phyloP scores from a whole-genome alignment of 2,113 vertebrate genomes.

The Zosterops lateralis region DNA sequence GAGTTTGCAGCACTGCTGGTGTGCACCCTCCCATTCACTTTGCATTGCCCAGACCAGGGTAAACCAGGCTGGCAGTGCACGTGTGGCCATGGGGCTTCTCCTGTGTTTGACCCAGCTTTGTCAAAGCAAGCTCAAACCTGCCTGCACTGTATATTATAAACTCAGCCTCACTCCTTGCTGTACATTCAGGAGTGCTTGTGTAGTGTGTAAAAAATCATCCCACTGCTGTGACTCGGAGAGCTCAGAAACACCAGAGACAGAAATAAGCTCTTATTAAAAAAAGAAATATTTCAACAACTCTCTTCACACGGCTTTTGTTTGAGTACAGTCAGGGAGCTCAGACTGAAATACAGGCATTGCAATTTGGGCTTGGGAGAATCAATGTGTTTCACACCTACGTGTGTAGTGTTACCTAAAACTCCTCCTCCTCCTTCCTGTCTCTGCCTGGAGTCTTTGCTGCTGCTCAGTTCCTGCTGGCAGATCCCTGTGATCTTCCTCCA shows the following conservation, averaged over 20 bases:
- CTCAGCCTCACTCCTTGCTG: background rate
- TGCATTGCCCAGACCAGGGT: background rate
- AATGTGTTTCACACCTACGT: conserved; percentile 16
- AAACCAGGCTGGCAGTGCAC: background rate
- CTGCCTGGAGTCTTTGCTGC: conserved; percentile 47
- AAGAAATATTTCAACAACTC: background rate
- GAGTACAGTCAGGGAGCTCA: background rate
- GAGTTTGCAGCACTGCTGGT: background rate
- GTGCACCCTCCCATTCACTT: background rate
- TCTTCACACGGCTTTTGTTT: background rate
- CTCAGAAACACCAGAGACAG: background rate
- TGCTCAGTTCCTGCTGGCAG: conserved; percentile 44
- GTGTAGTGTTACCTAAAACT: conserved; percentile 39
- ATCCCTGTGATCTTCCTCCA: conserved; percentile 56
- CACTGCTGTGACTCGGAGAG: background rate
- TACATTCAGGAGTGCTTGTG: background rate
- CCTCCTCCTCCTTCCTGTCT: conserved; percentile 53
- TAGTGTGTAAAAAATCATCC: background rate
- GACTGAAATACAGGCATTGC: background rate
- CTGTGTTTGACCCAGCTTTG: background rate
- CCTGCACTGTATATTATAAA: background rate
- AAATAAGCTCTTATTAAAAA: background rate
- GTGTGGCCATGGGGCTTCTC: background rate
- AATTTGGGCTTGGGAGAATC: background rate
- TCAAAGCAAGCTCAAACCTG: background rate